Conservation (phyloP, 2,888 invertebrate genomes). For the Lacanobia oleracea region DNA sequence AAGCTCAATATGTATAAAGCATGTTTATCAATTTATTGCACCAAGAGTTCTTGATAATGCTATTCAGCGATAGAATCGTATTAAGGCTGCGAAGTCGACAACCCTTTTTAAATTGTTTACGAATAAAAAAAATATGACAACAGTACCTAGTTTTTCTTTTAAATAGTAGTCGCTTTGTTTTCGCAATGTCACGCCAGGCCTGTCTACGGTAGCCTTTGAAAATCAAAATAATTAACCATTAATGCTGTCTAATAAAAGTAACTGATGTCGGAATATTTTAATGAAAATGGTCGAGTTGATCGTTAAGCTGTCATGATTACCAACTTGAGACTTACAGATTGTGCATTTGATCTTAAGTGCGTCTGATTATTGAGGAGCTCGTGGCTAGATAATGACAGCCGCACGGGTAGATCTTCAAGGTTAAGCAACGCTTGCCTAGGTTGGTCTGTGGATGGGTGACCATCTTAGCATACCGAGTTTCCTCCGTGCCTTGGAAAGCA, state of each 20-base stretch:
- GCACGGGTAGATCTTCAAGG: too few species aligned
- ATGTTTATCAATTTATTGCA: neutral
- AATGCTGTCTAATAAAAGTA: conserved; percentile 14
- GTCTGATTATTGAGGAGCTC: too few species aligned
- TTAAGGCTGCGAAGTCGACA: neutral
- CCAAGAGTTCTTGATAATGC: neutral
- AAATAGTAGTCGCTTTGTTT: too few species aligned
- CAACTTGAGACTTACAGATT: conserved; percentile 19
- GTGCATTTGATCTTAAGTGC: conserved; percentile 16
- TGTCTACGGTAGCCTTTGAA: neutral
- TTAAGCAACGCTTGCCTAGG: too few species aligned
- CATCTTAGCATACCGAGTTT: too few species aligned
- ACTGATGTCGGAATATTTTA: neutral
- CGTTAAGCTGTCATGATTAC: conserved; percentile 16
- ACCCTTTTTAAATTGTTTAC: neutral
- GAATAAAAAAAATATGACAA: too few species aligned
- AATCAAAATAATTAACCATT: neutral
- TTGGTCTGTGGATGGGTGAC: too few species aligned
- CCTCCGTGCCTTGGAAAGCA: too few species aligned
- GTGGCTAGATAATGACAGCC: too few species aligned
- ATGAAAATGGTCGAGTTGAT: conserved; percentile 7
- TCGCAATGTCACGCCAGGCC: neutral
- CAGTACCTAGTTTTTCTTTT: too few species aligned
- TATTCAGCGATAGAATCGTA: too few species aligned
- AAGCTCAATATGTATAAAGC: neutral